Base-by-base conservation (phyloP, 2,888 invertebrate species). In the Seladonia tumulorum region DNA sequence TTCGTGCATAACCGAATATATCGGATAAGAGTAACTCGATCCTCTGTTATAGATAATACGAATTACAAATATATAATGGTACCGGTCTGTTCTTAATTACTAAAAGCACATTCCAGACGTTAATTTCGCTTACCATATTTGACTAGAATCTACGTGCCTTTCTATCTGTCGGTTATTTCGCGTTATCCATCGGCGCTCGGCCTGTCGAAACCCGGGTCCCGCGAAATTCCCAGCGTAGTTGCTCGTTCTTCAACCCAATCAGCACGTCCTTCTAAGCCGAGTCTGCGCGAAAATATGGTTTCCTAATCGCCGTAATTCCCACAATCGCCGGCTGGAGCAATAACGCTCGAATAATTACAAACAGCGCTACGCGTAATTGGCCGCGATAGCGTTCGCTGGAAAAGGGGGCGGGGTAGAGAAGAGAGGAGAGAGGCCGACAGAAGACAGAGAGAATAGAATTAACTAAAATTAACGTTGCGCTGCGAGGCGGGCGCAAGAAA, bases 401-500 rank as follows among this genome's bases (percentile, higher is more conserved):
- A n/a, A n/a, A 35, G 35, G 3, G 57, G n/a, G 12, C n/a, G 12
- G 57, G 4, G 12, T 5, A n/a, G 57, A 12, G 57, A 12, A 5
- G n/a, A 10, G 57, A n/a, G 57, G 25, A 76, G 39, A 42, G 73
- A 53, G 47, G 39, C 39, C 57, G 71, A n/a, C 60, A 45, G 35
- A 73, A 79, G 79, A 79, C 57, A 22, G 79, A 22, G 70, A 45
- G 53, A 76, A 76, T 73, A 39, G 77, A 77, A 74, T 83, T 68
- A 77, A 77, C 68, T 68, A 29, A 83, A 77, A 74, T 57, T 68
- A 77, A 83, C 63, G 76, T 53, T 25, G 57, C 57, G 68, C 7
- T 42, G 72, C 53, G 63, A 73, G 22, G 22, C 25, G 42, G 45
- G n/a, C 14, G 74, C 73, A 83, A 83, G 84, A 78, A 83, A 74